A percentile compares a stretch with the other conserved stretches of the same genome.
Conservation (phyloP, 2,113 vertebrate species). For the Pantherophis guttatus region DNA sequence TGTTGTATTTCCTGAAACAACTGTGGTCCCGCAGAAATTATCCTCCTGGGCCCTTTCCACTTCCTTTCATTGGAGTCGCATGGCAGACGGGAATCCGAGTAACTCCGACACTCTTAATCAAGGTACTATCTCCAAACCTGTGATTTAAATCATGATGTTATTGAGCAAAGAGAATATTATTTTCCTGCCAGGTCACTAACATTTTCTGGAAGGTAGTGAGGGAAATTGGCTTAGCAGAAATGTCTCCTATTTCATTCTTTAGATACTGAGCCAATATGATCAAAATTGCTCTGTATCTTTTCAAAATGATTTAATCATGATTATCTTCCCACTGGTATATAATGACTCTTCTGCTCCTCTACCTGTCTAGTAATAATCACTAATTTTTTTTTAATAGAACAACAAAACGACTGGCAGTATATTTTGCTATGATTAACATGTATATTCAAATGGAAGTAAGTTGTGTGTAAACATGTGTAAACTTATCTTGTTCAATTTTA, state of each 20-base stretch:
- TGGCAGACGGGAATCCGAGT: not conserved
- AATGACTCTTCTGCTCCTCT: not conserved
- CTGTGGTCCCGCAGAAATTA: not conserved
- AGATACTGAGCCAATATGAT: not conserved
- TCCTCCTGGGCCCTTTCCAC: not conserved
- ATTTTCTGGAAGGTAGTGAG: not conserved
- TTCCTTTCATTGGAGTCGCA: not conserved
- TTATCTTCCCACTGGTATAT: not conserved
- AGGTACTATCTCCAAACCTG: not conserved
- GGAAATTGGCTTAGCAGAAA: not conserved
- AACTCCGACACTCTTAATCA: not conserved
- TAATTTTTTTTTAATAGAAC: not conserved
- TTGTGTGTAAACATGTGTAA: not conserved
- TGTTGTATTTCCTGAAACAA: not conserved
- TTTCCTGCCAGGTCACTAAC: not conserved
- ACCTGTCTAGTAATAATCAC: not conserved
- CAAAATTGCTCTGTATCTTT: not conserved
- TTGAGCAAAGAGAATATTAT: not conserved
- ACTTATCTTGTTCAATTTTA: not conserved
- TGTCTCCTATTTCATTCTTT: not conserved
- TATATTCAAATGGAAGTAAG: not conserved
- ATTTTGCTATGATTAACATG: not conserved
- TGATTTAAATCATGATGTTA: not conserved
- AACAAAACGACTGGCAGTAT: not conserved
- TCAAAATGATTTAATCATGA: not conserved